Base-by-base conservation (phyloP, 1,140 invertebrate genomes). In the Drosophila arawakana region DNA sequence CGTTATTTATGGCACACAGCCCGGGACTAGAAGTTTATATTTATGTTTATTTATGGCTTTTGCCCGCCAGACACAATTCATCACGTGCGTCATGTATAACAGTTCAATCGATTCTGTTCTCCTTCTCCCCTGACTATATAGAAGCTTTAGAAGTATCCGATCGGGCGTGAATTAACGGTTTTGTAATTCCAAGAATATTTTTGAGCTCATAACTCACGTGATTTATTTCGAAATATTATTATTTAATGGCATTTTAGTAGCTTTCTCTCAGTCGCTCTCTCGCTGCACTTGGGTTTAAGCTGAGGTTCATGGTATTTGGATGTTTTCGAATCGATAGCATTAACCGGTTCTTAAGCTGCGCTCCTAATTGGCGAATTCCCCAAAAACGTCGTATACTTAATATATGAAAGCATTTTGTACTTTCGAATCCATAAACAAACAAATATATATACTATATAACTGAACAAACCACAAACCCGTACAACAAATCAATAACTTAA, bases 1-100 rank as follows among this genome's bases (percentile, higher is more conserved):
- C 74, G 80, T 80, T 84, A 85, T 84, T 84, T 84, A 84, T 83
- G 81, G 81, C 81, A 71, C 47, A 60, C 37, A 46, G 15, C 35
- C 35, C 37, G 50, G 43, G 41, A 41, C 35, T 47, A 46, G 39
- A 69, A 57, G 41, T 58, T 25, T 47, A 46, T 84, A 68, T 80
- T 82, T 83, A 83, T 83, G 76, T 47, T 41, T 84, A 68, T 80
- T 82, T 83, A 83, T 83, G 76, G 73, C 70, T 76, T 72, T 55
- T 72, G 59, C 52, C 73, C 39, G 62, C 57, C 76, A 81, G 68
- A 72, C 77, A 70, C 79, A 77, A 82, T 88, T 77, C 77, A 88
- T 88, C 84, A 86, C 80, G 80, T 86, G 83, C 83, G 83, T 86
- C 83, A 89, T 89, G 25, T 30, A 83, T 83, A 86, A 86, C 80